Evolutionary conservation across 35 echinoderm and acorn worm species (phyloP), one percentile per base, ranked within the genome.

Genomic region (Anneissia japonica): DNA sequence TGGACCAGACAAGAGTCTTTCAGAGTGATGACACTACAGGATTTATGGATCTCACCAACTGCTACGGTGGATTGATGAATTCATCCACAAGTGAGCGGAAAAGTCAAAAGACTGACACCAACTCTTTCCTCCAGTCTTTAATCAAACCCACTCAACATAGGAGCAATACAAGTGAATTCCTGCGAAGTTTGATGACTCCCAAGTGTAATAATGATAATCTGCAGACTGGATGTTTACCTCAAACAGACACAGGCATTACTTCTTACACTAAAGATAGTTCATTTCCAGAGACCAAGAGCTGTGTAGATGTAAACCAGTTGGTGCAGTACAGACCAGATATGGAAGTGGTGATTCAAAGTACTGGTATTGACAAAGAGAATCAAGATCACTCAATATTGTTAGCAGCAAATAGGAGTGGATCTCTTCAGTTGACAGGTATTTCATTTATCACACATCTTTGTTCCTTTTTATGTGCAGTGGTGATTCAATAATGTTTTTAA

Each of bases 21-120:
- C 17, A 56, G 3, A 29, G 35, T 37, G 88, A 84, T 32, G 88
- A 90, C 45, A 74, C 33, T 12, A 56, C 81, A 45, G 88, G 36
- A 34, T 34, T 73, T 36, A 90, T 90, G 88, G 88, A 90, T 0
- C 30, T 90, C 79, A 90, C 88, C 32, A 80, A 37, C 43, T 87
- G 85, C 23, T 23, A 64, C 26, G 51, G 51, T 26, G 51, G 51
- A 16, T 64, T 26, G 51, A 64, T 64, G 51, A 23, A 64, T 64
- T 64, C 51, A 16, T 64, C 51, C 2, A 64, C 6, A 64, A 64
- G 9, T 16, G 51, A 64, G 51, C 51, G 26, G 51, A 12, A 6
- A 64, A 64, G 51, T 64, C 5, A 64, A 23, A 64, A 14, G 40
- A 43, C 14, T 14, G 14, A 43, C 40, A 43, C 40, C 40, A 43